phyloP scores from a whole-genome alignment of 2,797 vertebrate genomes.

The Helostoma temminkii region DNA sequence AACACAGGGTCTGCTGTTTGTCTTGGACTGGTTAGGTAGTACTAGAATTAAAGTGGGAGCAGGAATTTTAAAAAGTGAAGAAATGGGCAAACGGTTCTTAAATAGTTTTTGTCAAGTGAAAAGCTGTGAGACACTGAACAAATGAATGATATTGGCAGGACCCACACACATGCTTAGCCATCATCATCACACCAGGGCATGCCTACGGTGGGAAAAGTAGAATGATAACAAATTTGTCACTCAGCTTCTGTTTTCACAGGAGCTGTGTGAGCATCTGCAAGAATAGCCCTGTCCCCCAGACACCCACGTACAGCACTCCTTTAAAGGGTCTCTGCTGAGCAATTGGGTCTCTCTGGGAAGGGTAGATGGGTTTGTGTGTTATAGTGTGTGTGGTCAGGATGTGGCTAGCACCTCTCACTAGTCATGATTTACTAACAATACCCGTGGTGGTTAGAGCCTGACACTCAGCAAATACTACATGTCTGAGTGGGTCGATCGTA shows the following conservation, averaged over 20 bases:
- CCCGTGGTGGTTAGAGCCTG: slow-evolving; percentile 62
- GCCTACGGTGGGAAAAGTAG: slow-evolving; percentile 37
- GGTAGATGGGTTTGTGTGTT: slow-evolving; percentile 68
- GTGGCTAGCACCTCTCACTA: slow-evolving; percentile 71
- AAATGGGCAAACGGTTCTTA: slow-evolving; percentile 5
- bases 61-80: slow-evolving; percentile 2
- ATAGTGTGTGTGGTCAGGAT: slow-evolving; percentile 79
- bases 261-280: slow-evolving; percentile 47
- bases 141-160: neutral
- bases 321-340: slow-evolving; percentile 58
- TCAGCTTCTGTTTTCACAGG: slow-evolving; percentile 71
- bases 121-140: neutral
- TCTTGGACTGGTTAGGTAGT: slow-evolving; percentile 54
- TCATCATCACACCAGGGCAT: slow-evolving; percentile 36
- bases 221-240: slow-evolving; percentile 74
- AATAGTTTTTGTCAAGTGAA: slow-evolving; percentile 12
- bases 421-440: slow-evolving; percentile 76
- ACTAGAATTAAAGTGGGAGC: slow-evolving; percentile 21
- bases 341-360: slow-evolving; percentile 47
- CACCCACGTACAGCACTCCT: slow-evolving; percentile 42
- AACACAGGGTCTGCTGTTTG: slow-evolving; percentile 65
- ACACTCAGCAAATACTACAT: slow-evolving; percentile 67
- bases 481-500: slow-evolving; percentile 46
- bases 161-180: slow-evolving; percentile 34
- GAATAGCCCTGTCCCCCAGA: slow-evolving; percentile 64